phyloP scores from a whole-genome alignment of 2,888 invertebrate species.

The Lycophotia porphyrea region DNA sequence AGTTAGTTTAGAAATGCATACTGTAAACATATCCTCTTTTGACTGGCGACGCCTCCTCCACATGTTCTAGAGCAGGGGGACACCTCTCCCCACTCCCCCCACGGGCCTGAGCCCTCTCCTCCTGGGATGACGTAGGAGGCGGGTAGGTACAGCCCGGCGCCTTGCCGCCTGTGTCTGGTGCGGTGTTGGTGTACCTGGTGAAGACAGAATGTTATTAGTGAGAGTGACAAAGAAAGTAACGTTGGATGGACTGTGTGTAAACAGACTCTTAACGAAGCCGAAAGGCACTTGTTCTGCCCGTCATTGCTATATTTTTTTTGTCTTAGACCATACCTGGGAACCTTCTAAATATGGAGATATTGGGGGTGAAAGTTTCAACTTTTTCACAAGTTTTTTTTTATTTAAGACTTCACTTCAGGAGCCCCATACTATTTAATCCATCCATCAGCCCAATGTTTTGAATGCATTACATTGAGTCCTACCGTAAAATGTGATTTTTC shows the following conservation, averaged over 20 bases:
- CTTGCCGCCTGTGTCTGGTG: conserved; percentile 94
- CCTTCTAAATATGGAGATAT: no score
- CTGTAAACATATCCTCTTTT: conserved; percentile 94
- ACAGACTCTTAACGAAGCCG: no score
- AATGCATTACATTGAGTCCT: no score
- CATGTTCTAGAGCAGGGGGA: conserved; percentile 97
- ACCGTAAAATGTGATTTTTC: no score
- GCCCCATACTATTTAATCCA: no score
- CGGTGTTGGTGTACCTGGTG: conserved; percentile 90
- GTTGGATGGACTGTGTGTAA: background rate
- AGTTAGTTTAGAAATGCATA: background rate
- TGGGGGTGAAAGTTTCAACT: no score
- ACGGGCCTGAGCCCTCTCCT: conserved; percentile 91
- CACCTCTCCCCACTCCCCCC: conserved; percentile 96
- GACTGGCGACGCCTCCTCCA: conserved; percentile 97
- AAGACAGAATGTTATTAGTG: conserved; percentile 12
- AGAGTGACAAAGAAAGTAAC: background rate
- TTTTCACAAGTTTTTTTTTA: no score
- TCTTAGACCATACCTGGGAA: no score
- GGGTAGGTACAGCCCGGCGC: conserved; percentile 93
- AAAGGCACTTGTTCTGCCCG: no score
- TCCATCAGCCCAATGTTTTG: no score
- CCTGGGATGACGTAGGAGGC: conserved; percentile 93
- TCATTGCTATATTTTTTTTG: no score
- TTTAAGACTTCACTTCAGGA: no score